Conservation (phyloP, 2,888 invertebrate genomes). For the Protonemura montana region DNA sequence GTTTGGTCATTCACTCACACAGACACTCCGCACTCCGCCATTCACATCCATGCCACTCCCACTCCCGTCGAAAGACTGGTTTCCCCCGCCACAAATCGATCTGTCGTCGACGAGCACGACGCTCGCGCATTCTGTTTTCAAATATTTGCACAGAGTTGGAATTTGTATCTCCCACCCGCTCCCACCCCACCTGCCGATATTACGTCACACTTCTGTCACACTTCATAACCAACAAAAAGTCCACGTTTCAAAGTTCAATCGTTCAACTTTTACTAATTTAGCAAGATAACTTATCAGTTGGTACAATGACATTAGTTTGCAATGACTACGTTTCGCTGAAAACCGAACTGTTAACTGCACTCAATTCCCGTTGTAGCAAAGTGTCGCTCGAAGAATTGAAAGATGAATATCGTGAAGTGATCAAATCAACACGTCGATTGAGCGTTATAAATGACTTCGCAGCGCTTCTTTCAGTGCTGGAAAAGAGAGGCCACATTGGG, state of each 20-base stretch:
- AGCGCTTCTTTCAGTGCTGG: constrained; percentile 35
- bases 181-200: too few relatives aligned
- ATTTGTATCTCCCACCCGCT: background rate
- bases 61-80: constrained; percentile 1
- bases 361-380: background rate
- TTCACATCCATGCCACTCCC: constrained; percentile 38
- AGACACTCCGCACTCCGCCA: constrained; percentile 18
- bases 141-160: background rate
- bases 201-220: background rate
- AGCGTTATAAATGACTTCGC: constrained; percentile 35
- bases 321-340: background rate
- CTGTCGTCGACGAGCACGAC: background rate
- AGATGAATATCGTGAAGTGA: constrained; percentile 28
- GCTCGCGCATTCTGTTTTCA: background rate
- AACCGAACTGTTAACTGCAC: background rate
- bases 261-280: background rate
- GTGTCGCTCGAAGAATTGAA: constrained; percentile 14
- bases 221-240: constrained; percentile 22
- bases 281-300: background rate
- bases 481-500: constrained; percentile 41
- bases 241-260: background rate
- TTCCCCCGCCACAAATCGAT: constrained; percentile 29
- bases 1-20: background rate
- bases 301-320: background rate
- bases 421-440: constrained; percentile 44